phyloP scores from a whole-genome alignment of 2,113 vertebrate genomes.

The Callopanchax toddi region DNA sequence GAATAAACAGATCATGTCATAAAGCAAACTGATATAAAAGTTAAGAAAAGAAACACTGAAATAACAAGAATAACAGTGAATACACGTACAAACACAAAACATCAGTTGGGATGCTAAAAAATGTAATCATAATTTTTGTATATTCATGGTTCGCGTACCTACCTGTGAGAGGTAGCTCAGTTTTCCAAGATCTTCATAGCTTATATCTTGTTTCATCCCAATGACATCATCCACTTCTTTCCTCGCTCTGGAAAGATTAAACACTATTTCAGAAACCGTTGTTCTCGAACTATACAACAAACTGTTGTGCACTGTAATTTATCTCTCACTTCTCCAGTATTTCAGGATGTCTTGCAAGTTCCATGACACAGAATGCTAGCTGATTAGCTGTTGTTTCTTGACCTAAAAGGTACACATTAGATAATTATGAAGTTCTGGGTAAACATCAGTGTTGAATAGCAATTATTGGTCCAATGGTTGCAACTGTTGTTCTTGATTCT shows the following conservation, averaged over 20 bases:
- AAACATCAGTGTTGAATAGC: too few species aligned
- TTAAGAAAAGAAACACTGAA: not conserved
- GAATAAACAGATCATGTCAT: too few species aligned
- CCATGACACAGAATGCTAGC: constrained; percentile 88
- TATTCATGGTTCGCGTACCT: not conserved
- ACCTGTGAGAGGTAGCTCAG: constrained; percentile 88
- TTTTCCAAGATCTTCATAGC: constrained; percentile 87
- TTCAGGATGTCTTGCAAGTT: constrained; percentile 85
- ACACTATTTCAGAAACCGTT: not conserved
- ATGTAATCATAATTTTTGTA: not conserved
- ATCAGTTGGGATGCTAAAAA: too few species aligned
- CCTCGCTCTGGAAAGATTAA: constrained; percentile 74
- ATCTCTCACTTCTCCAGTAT: constrained; percentile 82
- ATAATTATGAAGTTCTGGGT: too few species aligned
- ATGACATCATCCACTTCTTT: constrained; percentile 90
- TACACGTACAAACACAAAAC: too few species aligned
- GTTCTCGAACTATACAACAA: not conserved
- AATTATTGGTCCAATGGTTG: too few species aligned
- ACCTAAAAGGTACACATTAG: constrained; percentile 69
- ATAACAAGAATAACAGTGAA: too few species aligned
- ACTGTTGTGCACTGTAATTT: not conserved
- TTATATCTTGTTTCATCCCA: constrained; percentile 86
- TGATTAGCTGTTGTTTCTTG: constrained; percentile 92
- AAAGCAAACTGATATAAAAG: too few species aligned
- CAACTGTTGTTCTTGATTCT: too few species aligned